Evolutionary conservation across 92 coral and sea anemone species (phyloP).

Genomic region (Desmophyllum pertusum): DNA sequence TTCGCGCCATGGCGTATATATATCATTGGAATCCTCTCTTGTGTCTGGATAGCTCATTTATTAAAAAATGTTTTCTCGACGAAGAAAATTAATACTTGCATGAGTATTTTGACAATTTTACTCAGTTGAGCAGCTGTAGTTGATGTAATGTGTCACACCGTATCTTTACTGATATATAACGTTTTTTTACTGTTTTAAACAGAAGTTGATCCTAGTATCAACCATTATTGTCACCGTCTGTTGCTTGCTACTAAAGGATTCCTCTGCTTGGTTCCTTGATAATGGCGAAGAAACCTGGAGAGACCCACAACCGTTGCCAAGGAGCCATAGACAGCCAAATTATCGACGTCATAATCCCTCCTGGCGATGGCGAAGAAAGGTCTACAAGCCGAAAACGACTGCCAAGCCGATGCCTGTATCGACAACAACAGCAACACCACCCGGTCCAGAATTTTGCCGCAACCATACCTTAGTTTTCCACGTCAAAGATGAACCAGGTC

Average conservation of each 20-base stretch:
- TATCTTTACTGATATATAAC: background rate
- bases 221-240: background rate
- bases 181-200: background rate
- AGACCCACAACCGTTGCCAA: background rate
- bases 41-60: too few species aligned
- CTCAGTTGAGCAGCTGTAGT: too few species aligned
- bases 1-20: too few species aligned
- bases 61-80: too few species aligned
- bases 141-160: too few species aligned
- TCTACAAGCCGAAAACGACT: background rate
- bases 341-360: background rate
- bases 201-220: background rate
- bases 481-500: slow-evolving; percentile 17
- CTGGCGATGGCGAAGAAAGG: slow-evolving; percentile 3
- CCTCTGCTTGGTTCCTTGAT: background rate
- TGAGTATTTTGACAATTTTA: too few species aligned
- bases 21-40: too few species aligned
- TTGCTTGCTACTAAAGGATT: background rate
- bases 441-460: slow-evolving; percentile 20
- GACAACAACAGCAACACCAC: background rate
- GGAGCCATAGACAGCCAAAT: background rate
- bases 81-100: too few species aligned
- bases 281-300: background rate
- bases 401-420: background rate
- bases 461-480: background rate